A percentile compares a stretch with the other conserved stretches of the same genome.
Conservation (phyloP, 2,888 invertebrate species). For the Yponomeuta malinellus region DNA sequence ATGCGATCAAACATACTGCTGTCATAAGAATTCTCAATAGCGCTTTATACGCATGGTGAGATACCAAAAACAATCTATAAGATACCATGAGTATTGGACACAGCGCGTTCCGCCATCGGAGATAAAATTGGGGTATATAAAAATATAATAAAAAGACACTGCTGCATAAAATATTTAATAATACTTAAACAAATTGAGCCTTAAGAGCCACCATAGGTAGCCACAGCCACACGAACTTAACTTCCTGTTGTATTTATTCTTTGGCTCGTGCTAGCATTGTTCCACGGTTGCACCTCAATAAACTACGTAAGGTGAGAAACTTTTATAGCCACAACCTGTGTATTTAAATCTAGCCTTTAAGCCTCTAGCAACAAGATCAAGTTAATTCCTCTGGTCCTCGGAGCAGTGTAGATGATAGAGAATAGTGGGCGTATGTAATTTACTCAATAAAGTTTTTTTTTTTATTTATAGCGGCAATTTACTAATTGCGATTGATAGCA, state of each 20-base stretch:
- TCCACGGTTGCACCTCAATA: background rate
- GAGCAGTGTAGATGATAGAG: conserved; percentile 20
- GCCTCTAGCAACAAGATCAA: background rate
- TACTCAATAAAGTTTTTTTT: background rate
- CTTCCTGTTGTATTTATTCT: background rate
- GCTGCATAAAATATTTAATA: too few relatives aligned
- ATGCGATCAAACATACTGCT: too few relatives aligned
- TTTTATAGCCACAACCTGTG: background rate
- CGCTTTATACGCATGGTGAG: too few relatives aligned
- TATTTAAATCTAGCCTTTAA: background rate
- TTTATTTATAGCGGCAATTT: background rate
- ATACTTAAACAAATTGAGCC: too few relatives aligned
- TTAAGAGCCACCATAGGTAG: too few relatives aligned
- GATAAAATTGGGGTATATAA: too few relatives aligned
- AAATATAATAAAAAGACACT: too few relatives aligned
- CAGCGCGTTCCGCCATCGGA: too few relatives aligned
- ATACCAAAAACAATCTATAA: too few relatives aligned
- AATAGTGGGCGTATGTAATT: conserved; percentile 21
- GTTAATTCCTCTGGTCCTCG: background rate
- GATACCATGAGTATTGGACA: too few relatives aligned
- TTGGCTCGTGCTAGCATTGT: background rate
- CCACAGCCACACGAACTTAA: background rate
- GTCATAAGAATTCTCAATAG: too few relatives aligned
- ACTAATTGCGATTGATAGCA: conserved; percentile 3
- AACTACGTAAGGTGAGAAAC: background rate